Evolutionary conservation across 1,140 invertebrate species (phyloP), one percentile per base, ranked within the genome.

Genomic region (Cotesia chilonis): DNA sequence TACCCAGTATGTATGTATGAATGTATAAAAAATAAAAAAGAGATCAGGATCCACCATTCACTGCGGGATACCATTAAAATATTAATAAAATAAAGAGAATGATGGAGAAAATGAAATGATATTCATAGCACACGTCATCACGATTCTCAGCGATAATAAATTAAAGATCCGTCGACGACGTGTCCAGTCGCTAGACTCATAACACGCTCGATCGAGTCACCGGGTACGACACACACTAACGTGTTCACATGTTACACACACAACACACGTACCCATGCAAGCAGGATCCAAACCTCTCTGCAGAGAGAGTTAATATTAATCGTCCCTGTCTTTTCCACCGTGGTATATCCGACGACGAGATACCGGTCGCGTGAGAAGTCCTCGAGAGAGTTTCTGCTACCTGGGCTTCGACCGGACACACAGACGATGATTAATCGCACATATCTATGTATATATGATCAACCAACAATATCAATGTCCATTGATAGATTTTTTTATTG

Each of bases 361-460:
- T 67, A 71, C 68, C 61, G 51, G 67, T 63, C 63, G 63, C 64
- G 73, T 74, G 73, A 74, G 68, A 74, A 74, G 28, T 35, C 20
- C 36, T 20, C 54, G 12, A 47, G 63, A 65, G n/a, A 12, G 41
- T 12, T 38, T 37, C 65, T 54, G 41, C 65, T 67, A 67, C 37
- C 60, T 59, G 57, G 63, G 14, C 52, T 47, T 2, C 59, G 47
- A 63, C 60, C 37, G 28, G 60, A 37, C 17, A 35, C 54, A 47
- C 36, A 20, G 20, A 55, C 59, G 71, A 73, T 78, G 76, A 82
- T 82, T 78, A 80, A 80, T 82, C 76, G 75, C 70, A 70, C 76
- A 79, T 78, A 74, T 70, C 80, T 78, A 28, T 69, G 37, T 68
- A 74, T 68, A 61, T 75, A 73, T 66, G 64, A 68, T 20, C 57